Evolutionary conservation across 1,140 invertebrate genomes (phyloP).

Genomic region (Drosophila ananassae): DNA sequence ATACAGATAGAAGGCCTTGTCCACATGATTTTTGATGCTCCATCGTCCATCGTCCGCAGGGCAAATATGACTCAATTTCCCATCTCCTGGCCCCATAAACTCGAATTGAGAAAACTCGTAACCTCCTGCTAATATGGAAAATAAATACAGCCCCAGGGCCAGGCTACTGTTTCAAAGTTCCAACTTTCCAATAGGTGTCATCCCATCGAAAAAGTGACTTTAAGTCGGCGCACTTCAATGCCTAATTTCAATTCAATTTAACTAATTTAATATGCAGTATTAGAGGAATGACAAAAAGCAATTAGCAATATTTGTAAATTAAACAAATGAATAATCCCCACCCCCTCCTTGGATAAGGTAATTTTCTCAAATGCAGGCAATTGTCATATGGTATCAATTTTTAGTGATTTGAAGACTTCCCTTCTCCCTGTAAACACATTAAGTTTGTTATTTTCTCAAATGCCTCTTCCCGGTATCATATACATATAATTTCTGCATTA

Average conservation of each 20-base stretch:
- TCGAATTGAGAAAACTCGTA: conserved; percentile 53
- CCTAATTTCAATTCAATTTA: conserved; percentile 40
- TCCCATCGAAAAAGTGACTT: not conserved
- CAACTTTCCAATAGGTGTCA: conserved; percentile 18
- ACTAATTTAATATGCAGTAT: conserved; percentile 43
- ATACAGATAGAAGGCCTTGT: conserved; percentile 27
- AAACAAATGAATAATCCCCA: conserved; percentile 30
- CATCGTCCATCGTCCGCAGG: conserved; percentile 7
- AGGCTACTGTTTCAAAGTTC: conserved; percentile 26
- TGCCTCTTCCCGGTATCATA: not conserved
- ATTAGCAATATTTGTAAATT: conserved; percentile 63
- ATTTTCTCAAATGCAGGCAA: conserved; percentile 6
- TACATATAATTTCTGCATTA: conserved; percentile 12
- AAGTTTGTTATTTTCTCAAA: conserved; percentile 4
- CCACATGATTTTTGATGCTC: conserved; percentile 27
- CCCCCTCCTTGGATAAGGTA: not conserved
- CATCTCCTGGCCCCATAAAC: conserved; percentile 35
- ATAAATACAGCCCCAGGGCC: conserved; percentile 47
- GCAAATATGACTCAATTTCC: conserved; percentile 61
- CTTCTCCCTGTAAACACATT: not conserved
- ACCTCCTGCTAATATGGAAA: conserved; percentile 61
- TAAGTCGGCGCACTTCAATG: conserved; percentile 25
- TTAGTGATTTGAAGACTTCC: not conserved
- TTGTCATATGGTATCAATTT: conserved; percentile 19
- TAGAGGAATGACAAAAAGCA: conserved; percentile 57